Percentiles rank a stretch among this genome's conserved stretches.
phyloP scores from a whole-genome alignment of 2,797 vertebrate species.

The Notamacropus eugenii region DNA sequence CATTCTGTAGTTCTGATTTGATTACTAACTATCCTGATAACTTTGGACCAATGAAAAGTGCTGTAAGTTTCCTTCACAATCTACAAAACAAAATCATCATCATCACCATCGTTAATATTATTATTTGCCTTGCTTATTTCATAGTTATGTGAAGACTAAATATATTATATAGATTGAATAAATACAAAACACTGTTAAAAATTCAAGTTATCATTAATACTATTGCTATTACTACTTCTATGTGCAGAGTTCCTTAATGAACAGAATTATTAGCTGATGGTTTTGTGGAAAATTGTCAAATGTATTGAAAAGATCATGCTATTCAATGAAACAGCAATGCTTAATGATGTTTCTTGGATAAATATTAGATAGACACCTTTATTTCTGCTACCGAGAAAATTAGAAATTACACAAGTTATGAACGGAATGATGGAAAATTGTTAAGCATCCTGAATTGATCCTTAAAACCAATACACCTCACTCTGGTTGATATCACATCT shows the following conservation, averaged over 20 bases:
- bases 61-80: not conserved
- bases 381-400: constrained; percentile 44
- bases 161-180: not conserved
- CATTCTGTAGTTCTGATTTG: not conserved
- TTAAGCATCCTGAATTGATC: constrained; percentile 25
- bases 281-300: not conserved
- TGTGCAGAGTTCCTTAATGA: not conserved
- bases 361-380: constrained; percentile 31
- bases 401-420: constrained; percentile 36
- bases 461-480: not conserved
- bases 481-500: not conserved
- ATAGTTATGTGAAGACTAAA: constrained; percentile 17
- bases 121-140: not conserved
- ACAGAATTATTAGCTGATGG: not conserved
- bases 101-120: too few species aligned
- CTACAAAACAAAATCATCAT: not conserved
- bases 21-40: not conserved
- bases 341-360: constrained; percentile 19
- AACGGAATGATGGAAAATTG: constrained; percentile 17
- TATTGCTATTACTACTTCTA: not conserved
- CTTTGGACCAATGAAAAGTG: constrained; percentile 20
- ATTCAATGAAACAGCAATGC: constrained; percentile 58
- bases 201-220: constrained; percentile 5
- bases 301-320: constrained; percentile 47
- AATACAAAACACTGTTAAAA: not conserved